Evolutionary conservation across 2,797 vertebrate genomes (phyloP).

Genomic region (Alouatta caraya): DNA sequence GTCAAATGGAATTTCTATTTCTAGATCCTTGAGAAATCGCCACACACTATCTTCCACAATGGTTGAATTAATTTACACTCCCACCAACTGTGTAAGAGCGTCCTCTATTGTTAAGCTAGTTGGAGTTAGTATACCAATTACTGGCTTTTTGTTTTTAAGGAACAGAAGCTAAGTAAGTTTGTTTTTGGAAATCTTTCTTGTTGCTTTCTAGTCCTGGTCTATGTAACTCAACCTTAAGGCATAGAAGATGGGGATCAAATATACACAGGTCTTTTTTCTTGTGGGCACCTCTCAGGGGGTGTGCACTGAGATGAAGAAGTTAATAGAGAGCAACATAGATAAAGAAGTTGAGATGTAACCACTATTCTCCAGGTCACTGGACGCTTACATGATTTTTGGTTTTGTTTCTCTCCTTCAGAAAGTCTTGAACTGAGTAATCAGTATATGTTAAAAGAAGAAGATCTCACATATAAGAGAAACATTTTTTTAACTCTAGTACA

Average conservation of each 20-base stretch:
- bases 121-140: not conserved
- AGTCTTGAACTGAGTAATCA: not conserved
- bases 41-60: too few species aligned
- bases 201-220: not conserved
- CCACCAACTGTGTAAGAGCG: too few species aligned
- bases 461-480: not conserved
- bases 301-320: not conserved
- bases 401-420: not conserved
- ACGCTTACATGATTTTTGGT: not conserved
- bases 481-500: not conserved
- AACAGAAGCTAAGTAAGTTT: not conserved
- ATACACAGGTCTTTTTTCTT: not conserved
- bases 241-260: not conserved
- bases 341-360: not conserved
- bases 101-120: not conserved
- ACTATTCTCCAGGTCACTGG: not conserved
- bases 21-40: too few species aligned
- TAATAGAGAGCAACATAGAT: not conserved
- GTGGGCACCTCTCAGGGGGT: not conserved
- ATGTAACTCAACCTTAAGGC: not conserved
- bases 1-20: too few species aligned
- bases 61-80: too few species aligned
- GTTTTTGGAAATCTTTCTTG: not conserved
- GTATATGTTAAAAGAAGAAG: not conserved
- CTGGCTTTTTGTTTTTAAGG: not conserved